phyloP scores from a whole-genome alignment of 2,888 invertebrate genomes.

The Stenolophus ochropezus region DNA sequence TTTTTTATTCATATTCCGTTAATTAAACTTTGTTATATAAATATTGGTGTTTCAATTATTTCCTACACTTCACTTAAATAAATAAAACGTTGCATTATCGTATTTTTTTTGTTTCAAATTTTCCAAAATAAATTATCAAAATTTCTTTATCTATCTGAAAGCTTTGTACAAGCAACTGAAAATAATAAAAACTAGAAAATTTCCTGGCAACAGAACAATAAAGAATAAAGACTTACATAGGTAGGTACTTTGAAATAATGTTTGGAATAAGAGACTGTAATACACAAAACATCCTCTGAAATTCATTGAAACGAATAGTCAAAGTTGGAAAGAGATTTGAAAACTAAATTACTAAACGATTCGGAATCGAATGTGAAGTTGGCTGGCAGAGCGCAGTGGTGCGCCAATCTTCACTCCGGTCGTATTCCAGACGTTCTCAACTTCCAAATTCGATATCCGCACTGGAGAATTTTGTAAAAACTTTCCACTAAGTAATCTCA shows the following conservation, averaged over 20 bases:
- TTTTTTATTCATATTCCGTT: no score
- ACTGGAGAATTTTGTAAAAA: conserved; percentile 16
- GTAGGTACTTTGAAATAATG: neutral
- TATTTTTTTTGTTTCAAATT: no score
- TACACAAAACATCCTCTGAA: conserved; percentile 3
- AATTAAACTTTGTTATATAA: no score
- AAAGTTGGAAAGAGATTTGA: conserved; percentile 31
- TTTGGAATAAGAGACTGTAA: neutral
- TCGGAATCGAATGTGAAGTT: conserved; percentile 31
- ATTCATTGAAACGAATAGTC: conserved; percentile 13
- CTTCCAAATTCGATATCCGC: conserved; percentile 26
- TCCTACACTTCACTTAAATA: no score
- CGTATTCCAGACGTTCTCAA: conserved; percentile 10
- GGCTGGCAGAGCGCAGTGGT: neutral
- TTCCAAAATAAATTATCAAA: no score
- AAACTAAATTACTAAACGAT: conserved; percentile 35
- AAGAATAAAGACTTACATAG: neutral
- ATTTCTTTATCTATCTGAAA: no score
- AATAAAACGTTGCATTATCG: no score
- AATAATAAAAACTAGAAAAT: no score
- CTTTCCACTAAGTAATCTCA: conserved; percentile 25
- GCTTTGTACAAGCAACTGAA: no score
- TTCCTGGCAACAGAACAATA: neutral
- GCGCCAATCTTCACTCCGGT: neutral
- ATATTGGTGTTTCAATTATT: no score